A percentile compares a stretch with the other conserved stretches of the same genome.
These are phyloP conservation scores for Mormyrops attenuatus DNA, from an alignment of 2,797 vertebrate genomes.

Conservation along the genomic window DNA sequence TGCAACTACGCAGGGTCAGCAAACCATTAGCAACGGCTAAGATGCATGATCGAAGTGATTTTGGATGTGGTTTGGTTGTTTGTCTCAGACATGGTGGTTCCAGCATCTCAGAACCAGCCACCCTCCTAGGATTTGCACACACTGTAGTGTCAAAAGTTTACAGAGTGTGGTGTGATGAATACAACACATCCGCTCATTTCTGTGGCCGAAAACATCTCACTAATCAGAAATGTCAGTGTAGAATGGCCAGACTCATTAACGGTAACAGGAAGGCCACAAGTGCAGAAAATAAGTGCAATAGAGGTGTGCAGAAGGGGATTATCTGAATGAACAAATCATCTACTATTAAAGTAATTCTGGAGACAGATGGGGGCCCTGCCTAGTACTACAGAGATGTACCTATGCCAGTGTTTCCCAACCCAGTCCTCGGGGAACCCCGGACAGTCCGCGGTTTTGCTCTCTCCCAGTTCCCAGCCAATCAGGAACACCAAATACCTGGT, in stretches of 20 bases:
- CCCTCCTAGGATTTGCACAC: not conserved
- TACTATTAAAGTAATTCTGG: not conserved
- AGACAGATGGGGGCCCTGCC: not conserved
- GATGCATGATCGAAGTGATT: not conserved
- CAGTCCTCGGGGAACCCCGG: no score
- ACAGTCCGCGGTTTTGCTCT: no score
- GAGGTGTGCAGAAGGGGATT: not conserved
- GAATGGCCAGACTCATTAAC: not conserved
- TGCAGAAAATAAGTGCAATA: not conserved
- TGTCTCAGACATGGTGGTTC: not conserved
- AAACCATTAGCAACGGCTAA: not conserved
- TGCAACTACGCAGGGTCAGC: not conserved
- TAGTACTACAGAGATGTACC: slow-evolving; percentile 9
- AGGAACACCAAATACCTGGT: no score
- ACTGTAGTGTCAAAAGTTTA: not conserved
- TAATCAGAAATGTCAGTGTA: not conserved
- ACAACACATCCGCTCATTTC: not conserved
- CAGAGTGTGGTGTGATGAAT: not conserved
- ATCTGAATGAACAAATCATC: not conserved
- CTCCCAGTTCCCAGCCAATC: no score
- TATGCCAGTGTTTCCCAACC: not conserved
- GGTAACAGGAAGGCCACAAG: not conserved
- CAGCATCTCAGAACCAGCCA: not conserved
- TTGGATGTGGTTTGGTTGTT: not conserved
- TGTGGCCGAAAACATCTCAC: not conserved